Evolutionary conservation across 2,797 vertebrate genomes (phyloP).

Genomic region (Pangasius macronema): DNA sequence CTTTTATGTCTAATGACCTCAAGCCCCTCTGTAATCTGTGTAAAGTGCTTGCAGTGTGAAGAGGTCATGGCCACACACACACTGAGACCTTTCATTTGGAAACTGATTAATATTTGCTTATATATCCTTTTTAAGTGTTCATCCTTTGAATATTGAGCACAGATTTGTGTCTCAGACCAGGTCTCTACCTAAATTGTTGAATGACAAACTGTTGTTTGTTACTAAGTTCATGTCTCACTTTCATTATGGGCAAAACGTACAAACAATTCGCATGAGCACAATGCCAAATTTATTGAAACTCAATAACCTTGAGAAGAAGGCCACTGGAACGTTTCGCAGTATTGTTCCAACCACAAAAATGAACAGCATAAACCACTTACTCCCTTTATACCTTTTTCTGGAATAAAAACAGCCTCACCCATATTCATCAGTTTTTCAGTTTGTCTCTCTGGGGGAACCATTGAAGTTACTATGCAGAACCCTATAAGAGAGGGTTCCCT

Average conservation of each 20-base stretch:
- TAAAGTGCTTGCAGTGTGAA: conserved; percentile 26
- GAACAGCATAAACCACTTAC: neutral
- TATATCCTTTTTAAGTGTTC: neutral
- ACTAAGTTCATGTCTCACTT: neutral
- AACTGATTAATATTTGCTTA: neutral
- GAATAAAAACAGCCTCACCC: conserved; percentile 6
- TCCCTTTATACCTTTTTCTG: neutral
- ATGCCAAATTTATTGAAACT: neutral
- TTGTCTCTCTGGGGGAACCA: neutral
- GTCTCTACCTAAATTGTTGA: neutral
- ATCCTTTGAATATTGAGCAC: neutral
- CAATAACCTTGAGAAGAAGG: neutral
- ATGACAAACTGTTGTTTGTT: neutral
- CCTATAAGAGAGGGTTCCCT: neutral
- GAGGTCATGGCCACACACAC: conserved; percentile 11
- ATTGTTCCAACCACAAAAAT: conserved; percentile 32
- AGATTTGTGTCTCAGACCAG: neutral
- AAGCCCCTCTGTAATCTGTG: conserved; percentile 17
- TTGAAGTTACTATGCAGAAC: neutral
- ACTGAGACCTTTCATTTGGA: neutral
- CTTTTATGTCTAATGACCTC: conserved; percentile 27
- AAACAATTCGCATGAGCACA: neutral
- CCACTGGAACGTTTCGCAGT: conserved; percentile 6
- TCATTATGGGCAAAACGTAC: neutral
- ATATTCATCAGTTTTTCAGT: neutral